phyloP scores from a whole-genome alignment of 2,113 vertebrate genomes.

The Cyanoderma ruficeps region DNA sequence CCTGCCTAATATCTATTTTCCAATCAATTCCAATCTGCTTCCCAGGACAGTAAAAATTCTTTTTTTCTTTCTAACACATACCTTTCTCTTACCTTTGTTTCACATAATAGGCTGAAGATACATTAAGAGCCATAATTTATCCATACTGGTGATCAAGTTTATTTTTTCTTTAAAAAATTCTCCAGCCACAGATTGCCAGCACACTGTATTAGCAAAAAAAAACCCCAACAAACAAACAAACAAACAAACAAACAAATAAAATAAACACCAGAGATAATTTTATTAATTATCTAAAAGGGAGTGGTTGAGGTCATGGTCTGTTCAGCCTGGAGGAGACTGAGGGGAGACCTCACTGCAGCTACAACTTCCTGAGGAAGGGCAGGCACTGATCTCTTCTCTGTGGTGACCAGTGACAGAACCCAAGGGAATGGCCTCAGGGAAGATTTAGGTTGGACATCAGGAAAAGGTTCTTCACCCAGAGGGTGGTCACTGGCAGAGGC shows the following conservation, averaged over 20 bases:
- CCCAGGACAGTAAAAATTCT: not conserved
- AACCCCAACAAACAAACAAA: too few relatives aligned
- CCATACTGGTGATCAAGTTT: not conserved
- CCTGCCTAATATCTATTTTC: slow-evolving; percentile 12
- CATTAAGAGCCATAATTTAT: not conserved
- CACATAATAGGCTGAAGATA: not conserved
- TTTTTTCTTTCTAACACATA: not conserved
- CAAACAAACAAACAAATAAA: not conserved
- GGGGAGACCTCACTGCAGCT: not conserved
- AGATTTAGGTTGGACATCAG: not conserved
- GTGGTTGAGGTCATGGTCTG: not conserved
- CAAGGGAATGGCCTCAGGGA: not conserved
- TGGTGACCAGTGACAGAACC: not conserved
- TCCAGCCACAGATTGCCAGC: not conserved
- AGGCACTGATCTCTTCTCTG: not conserved
- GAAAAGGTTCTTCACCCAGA: not conserved
- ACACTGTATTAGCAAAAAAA: not conserved
- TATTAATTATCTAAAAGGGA: not conserved
- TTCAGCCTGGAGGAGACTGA: not conserved
- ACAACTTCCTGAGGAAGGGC: not conserved
- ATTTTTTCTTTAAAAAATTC: not conserved
- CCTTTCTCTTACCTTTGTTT: not conserved
- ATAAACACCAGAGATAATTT: not conserved
- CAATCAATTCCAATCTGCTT: slow-evolving; percentile 45
- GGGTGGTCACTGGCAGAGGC: rapidly evolving